Percentiles rank a stretch among this genome's conserved stretches.
Conservation (phyloP, 2,888 invertebrate genomes). For the Elgonia sp. region DNA sequence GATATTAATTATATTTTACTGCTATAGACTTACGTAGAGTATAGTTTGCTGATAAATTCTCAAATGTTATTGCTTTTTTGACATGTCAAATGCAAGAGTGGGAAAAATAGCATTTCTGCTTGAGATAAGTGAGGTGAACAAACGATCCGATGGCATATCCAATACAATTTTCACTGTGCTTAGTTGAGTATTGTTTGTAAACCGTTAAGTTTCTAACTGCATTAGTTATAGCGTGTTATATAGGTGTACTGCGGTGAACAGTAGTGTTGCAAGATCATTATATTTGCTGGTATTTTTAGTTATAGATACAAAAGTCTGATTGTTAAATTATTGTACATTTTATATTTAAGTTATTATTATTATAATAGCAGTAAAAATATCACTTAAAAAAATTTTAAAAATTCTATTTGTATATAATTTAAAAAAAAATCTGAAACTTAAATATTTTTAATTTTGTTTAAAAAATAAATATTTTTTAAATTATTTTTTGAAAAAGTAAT, state of each 20-base stretch:
- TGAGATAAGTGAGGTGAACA: conserved; percentile 49
- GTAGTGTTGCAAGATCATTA: conserved; percentile 5
- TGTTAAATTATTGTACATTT: not conserved
- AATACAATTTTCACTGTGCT: conserved; percentile 46
- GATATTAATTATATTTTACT: not conserved
- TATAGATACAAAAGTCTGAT: not conserved
- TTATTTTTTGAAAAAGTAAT: too few relatives aligned
- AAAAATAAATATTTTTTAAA: too few relatives aligned
- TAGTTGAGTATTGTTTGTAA: conserved; percentile 46
- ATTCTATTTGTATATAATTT: too few relatives aligned
- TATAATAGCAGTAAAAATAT: not conserved
- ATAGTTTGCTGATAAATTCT: not conserved
- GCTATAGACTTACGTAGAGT: not conserved
- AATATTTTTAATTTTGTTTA: too few relatives aligned
- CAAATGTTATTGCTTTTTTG: not conserved
- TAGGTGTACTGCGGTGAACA: conserved; percentile 1
- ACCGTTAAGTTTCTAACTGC: conserved; percentile 42
- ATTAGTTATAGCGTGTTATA: conserved; percentile 3
- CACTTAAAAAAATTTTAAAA: too few relatives aligned
- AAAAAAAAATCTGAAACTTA: too few relatives aligned
- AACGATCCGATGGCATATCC: conserved; percentile 29
- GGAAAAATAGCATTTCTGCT: conserved; percentile 5
- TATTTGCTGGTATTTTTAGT: not conserved
- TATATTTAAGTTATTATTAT: not conserved
- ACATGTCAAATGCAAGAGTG: conserved; percentile 3